Evolutionary conservation across 2,888 invertebrate species (phyloP), one percentile per base, ranked within the genome.

Genomic region (Troglohyphantes excavatus): DNA sequence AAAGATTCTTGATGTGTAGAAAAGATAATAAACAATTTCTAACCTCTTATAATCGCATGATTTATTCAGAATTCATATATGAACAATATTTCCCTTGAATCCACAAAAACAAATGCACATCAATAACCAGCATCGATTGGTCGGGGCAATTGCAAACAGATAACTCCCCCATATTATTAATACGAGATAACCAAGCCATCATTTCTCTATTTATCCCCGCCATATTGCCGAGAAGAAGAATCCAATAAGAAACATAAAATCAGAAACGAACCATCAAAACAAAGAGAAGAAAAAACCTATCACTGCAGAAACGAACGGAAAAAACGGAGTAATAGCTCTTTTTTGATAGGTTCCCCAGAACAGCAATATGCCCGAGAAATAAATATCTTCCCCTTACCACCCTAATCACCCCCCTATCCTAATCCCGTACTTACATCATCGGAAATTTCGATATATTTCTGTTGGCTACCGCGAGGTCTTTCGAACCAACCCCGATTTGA

Each of bases 241-340:
- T 53, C 53, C 53, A 53, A 53, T 53, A 53, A 53, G 53, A 53
- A 53, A 53, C 53, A 53, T 53, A 53, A 53, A 53, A 53, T 53
- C 53, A 53, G 17, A n/a, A 13, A 39, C 39, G 3, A 2, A 7
- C 53, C 53, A 53, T 53, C 53, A 53, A 17, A 53, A 53, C 53
- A 53, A 53, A 53, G n/a, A n/a, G 9, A 39, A 39, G 9, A 53
- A 53, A 53, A 53, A 53, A n/a, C 13, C 17, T n/a, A 53, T 53
- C 53, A 53, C n/a, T 53, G 53, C 53, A 13, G 53, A 53, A 53
- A 53, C 2, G 9, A 53, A 13, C 53, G 5, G 17, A 53, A 53
- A 53, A 53, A 53, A n/a, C n/a, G 53, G n/a, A n/a, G n/a, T 53
- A 53, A 53, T 53, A 53, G 53, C 53, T 53, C 53, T 53, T 53